These are phyloP conservation scores for Platalea minor DNA, from an alignment of 2,797 vertebrate species.

Conservation along the genomic window DNA sequence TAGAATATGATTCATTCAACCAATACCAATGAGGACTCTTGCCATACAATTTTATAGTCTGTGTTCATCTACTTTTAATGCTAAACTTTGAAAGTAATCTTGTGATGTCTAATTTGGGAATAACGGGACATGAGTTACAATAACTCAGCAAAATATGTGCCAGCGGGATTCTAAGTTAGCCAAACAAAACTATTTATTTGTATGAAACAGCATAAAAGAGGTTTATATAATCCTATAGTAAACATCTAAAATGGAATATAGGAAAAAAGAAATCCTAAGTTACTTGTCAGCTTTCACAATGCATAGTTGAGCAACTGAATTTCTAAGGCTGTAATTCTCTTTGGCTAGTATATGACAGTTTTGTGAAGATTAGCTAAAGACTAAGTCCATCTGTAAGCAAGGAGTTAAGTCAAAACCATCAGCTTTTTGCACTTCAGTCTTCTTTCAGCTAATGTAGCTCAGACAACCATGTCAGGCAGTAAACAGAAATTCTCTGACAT, in stretches of 20 bases:
- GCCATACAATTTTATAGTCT: not conserved
- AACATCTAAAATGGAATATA: not conserved
- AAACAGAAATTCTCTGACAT: not conserved
- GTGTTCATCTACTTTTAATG: not conserved
- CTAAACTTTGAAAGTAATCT: conserved; percentile 5
- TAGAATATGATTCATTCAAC: not conserved
- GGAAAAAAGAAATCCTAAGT: not conserved
- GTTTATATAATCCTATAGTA: not conserved
- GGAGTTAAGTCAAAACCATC: not conserved
- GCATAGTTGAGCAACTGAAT: not conserved
- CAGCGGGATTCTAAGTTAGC: not conserved
- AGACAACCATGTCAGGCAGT: not conserved
- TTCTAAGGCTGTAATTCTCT: not conserved
- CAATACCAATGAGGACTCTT: not conserved
- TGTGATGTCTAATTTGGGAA: conserved; percentile 1
- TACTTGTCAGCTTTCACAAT: not conserved
- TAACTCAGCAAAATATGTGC: not conserved
- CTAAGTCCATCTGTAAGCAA: not conserved
- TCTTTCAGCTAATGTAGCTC: not conserved
- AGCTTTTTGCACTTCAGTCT: not conserved
- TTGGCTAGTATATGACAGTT: not conserved
- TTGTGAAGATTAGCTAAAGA: not conserved
- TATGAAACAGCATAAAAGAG: conserved; percentile 14
- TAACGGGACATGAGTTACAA: not conserved
- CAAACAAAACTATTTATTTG: not conserved